Evolutionary conservation across 2,888 invertebrate species (phyloP), one percentile per base, ranked within the genome.

Genomic region (Lypha dubia): DNA sequence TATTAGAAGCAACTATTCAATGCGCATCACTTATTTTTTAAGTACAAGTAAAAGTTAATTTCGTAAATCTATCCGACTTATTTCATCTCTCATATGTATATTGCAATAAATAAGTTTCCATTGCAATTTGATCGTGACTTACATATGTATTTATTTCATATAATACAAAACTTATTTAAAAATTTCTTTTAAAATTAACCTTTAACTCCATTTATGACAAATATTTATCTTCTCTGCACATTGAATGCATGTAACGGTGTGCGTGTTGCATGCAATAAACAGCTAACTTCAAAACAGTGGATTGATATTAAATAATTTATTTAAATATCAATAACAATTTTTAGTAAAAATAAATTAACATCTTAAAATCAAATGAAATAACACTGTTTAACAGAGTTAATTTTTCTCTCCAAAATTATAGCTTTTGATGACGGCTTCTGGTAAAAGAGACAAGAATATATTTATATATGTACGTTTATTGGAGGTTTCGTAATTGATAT

Each of bases 181-280:
- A 24, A 24, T 44, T 41, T n/a, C 22, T 44, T 63, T n/a, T 56
- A 3, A 2, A 63, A 63, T 62, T 44, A 63, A 63, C 22, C 44
- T 63, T 63, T 44, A 15, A 24, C 22, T 28, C 24, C 3, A 63
- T 44, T 63, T 24, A 24, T 44, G n/a, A n/a, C n/a, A 63, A 24
- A 44, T 44, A 41, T 56, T 32, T 9, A n/a, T 63, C 35, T 24
- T 24, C 13, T 63, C 22, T 60, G 17, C 38, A 9, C 11, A 20
- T 20, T 56, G n/a, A 28, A 56, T 56, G 32, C n/a, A 56, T n/a
- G n/a, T 56, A 32, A 56, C n/a, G 28, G 11, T 8, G 11, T 24
- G 44, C 44, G 41, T 63, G 63, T 44, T 41, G 63, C 63, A 63
- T 63, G 63, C 63, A 63, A 63, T 24, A 44, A 20, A 24, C 28